Evolutionary conservation across 1,140 invertebrate species (phyloP).

Genomic region (Dolichoris vasculosae): DNA sequence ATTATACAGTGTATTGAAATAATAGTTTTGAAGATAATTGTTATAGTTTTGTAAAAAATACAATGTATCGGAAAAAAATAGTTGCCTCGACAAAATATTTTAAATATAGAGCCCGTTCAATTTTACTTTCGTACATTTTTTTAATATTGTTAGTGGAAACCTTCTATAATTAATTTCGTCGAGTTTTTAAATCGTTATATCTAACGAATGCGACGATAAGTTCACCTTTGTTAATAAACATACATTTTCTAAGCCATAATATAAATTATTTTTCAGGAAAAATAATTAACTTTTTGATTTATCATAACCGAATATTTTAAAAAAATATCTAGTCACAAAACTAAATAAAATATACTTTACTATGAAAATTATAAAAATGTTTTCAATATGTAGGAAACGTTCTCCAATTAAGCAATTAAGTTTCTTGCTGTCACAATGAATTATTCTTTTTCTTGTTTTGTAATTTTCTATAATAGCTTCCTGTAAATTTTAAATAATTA

Average conservation of each 20-base stretch:
- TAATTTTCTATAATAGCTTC: not conserved
- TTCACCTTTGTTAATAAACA: not conserved
- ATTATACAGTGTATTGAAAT: not conserved
- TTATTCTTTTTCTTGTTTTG: slow-evolving; percentile 3
- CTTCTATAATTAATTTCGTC: not conserved
- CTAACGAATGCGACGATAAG: not conserved
- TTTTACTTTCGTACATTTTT: not conserved
- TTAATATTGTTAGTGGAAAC: not conserved
- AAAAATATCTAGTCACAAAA: not conserved
- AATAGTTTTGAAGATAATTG: not conserved
- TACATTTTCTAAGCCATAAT: too few species aligned
- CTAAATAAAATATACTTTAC: not conserved
- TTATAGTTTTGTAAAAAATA: not conserved
- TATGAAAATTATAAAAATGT: not conserved
- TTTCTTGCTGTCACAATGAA: not conserved
- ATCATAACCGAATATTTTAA: not conserved
- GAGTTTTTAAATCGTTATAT: not conserved
- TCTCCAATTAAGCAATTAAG: not conserved
- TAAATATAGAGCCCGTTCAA: not conserved
- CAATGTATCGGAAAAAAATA: not conserved
- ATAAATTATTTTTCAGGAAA: too few species aligned
- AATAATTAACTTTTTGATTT: not conserved
- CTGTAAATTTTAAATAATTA: slow-evolving; percentile 5
- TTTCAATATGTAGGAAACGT: not conserved
- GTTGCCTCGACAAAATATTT: not conserved